phyloP scores from a whole-genome alignment of 1,140 invertebrate species.

The Acromyrmex heyeri region DNA sequence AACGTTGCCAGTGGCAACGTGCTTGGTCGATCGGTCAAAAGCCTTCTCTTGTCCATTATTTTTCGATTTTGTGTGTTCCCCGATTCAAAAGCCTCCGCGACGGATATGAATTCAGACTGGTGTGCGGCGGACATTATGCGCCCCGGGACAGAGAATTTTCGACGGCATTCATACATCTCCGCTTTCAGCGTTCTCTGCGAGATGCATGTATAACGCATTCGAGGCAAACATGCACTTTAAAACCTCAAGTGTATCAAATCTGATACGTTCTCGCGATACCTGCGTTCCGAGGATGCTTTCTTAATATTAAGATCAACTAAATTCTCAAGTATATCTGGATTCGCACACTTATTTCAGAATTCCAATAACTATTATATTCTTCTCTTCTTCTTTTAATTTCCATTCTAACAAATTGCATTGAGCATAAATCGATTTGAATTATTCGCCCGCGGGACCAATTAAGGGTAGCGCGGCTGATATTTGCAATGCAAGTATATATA shows the following conservation, averaged over 20 bases:
- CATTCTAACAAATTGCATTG: not conserved
- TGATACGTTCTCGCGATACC: slow-evolving; percentile 16
- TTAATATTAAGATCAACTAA: slow-evolving; percentile 8
- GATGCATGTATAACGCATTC: slow-evolving; percentile 11
- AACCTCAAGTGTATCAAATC: slow-evolving; percentile 39
- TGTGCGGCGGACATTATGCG: slow-evolving; percentile 28
- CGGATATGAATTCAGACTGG: slow-evolving; percentile 51
- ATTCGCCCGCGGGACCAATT: slow-evolving; percentile 41
- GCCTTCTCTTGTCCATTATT: slow-evolving; percentile 73
- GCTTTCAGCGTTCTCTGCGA: slow-evolving; percentile 32
- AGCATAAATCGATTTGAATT: slow-evolving; percentile 29
- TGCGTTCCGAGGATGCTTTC: not conserved
- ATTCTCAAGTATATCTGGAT: not conserved
- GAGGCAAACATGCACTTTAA: slow-evolving; percentile 31
- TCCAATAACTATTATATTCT: not conserved
- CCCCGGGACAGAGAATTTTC: slow-evolving; percentile 43
- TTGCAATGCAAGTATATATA: slow-evolving; percentile 60
- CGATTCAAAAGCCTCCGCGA: slow-evolving; percentile 37
- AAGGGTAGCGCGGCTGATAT: slow-evolving; percentile 31
- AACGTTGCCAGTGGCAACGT: slow-evolving; percentile 79
- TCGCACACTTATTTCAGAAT: not conserved
- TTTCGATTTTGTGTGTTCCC: slow-evolving; percentile 68
- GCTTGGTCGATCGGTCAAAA: slow-evolving; percentile 82
- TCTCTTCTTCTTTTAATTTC: slow-evolving; percentile 11
- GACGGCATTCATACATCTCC: slow-evolving; percentile 40